Base-by-base conservation (phyloP, 2,113 vertebrate genomes). In the Antennarius striatus region DNA sequence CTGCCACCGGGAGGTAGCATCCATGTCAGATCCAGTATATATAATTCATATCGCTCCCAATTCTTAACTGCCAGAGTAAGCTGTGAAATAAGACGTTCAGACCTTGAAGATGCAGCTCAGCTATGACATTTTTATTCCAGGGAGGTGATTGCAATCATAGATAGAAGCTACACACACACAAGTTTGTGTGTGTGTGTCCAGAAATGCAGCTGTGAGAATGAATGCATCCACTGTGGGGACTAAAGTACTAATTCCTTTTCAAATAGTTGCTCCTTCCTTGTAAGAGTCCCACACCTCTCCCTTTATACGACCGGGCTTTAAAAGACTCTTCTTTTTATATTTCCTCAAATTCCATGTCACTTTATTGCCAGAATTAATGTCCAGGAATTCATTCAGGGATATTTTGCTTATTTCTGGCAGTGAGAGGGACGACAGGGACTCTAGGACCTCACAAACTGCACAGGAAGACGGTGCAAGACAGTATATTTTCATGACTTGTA, bases 131-230 rank as follows among this genome's bases (percentile, higher is more conserved):
- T 88, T 88, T 69, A 87, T 89, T 85, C 84, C 59, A 48, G 55
- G 66, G 74, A 81, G 69, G 83, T 74, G 79, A 89, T 83, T 88
- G 85, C 86, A 87, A 89, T 89, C 84, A 83, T 82, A 88, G 75
- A 81, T 72, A 76, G 82, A 72, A 82, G 79, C 75, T 75, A 56
- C 55, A 50, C 45, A 63, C 48, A 36, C 79, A 60, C 80, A 86
- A 74, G 77, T 75, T 77, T 56, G 84, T 79, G 36, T 46, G 79
- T 80, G 79, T 79, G 75, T 80, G 83, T 85, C 68, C 81, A 83
- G 81, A 87, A 79, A 78, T 90, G 88, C 86, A 90, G 87, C 88
- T 90, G 90, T 86, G 85, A 80, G 87, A 64, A 90, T 90, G 89
- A 91, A 92, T 89, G 87, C 85, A 79, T 75, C 86, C 78, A 88